A percentile compares a stretch with the other conserved stretches of the same genome.
These are phyloP conservation scores for Antheraea mylitta DNA, from an alignment of 1,140 invertebrate genomes.

Conservation along the genomic window DNA sequence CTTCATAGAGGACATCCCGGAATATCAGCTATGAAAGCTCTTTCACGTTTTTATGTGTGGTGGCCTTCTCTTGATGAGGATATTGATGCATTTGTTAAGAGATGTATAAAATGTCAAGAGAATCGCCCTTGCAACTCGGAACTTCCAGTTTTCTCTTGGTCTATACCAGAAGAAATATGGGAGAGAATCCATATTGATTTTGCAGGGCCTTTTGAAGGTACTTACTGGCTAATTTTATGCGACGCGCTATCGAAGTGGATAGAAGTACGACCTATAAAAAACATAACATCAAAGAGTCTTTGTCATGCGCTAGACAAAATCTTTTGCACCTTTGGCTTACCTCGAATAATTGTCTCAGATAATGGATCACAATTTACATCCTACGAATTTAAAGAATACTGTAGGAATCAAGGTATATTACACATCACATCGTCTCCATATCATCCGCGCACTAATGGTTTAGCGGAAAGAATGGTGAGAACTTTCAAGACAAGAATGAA, in stretches of 20 bases:
- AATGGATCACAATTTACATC: constrained; percentile 8
- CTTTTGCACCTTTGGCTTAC: constrained; percentile 7
- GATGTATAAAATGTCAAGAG: constrained; percentile 3
- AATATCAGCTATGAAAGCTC: not conserved
- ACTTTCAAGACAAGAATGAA: too few species aligned
- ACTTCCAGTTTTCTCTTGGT: constrained; percentile 6
- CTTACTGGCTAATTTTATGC: constrained; percentile 5
- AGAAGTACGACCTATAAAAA: constrained; percentile 7
- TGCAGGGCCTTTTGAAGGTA: constrained; percentile 12
- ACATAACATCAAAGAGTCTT: not conserved
- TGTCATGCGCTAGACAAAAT: not conserved
- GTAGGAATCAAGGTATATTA: too few species aligned
- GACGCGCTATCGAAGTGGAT: constrained; percentile 12
- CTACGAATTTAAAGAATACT: too few species aligned
- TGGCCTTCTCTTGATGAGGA: constrained; percentile 11
- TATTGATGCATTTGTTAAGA: constrained; percentile 6
- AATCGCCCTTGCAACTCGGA: not conserved
- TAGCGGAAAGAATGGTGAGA: too few species aligned
- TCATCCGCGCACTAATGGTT: too few species aligned
- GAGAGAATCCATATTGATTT: constrained; percentile 14
- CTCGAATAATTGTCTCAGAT: not conserved
- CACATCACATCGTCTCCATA: too few species aligned
- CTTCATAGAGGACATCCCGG: not conserved
- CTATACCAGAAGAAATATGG: constrained; percentile 5
- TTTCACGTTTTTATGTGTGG: constrained; percentile 5